These are phyloP conservation scores for Micrasema minimum DNA, from an alignment of 1,140 invertebrate species.

Conservation along the genomic window DNA sequence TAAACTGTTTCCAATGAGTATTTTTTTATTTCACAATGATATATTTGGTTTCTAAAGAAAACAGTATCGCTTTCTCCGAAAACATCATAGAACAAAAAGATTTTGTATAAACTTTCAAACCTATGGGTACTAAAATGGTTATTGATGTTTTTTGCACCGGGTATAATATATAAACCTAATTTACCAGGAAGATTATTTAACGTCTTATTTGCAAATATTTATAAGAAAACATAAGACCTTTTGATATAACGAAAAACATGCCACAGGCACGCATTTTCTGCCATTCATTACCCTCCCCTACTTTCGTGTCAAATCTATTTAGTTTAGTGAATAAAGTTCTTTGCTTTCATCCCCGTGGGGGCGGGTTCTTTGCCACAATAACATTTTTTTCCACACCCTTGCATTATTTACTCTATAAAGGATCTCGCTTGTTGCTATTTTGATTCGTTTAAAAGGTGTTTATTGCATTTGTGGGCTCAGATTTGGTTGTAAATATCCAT, in stretches of 20 bases:
- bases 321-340: conserved; percentile 6
- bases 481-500: too few species aligned
- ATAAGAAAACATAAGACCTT: not conserved
- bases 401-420: not conserved
- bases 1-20: too few species aligned
- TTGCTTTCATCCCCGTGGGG: conserved; percentile 13
- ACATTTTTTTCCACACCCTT: not conserved
- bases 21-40: too few species aligned
- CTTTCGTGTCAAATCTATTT: conserved; percentile 29
- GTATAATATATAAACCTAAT: too few species aligned
- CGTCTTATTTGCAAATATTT: too few species aligned
- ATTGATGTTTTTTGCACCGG: too few species aligned
- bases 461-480: conserved; percentile 19
- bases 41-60: too few species aligned
- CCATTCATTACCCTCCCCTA: conserved; percentile 11
- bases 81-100: too few species aligned
- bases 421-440: conserved; percentile 21
- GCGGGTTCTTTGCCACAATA: conserved; percentile 13
- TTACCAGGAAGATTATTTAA: too few species aligned
- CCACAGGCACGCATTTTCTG: conserved; percentile 1
- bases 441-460: conserved; percentile 34
- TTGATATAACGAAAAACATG: not conserved
- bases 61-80: too few species aligned
- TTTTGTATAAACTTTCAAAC: too few species aligned
- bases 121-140: too few species aligned